Evolutionary conservation across 2,888 invertebrate species (phyloP), one percentile per base, ranked within the genome.

Genomic region (Tortricodes alternella): DNA sequence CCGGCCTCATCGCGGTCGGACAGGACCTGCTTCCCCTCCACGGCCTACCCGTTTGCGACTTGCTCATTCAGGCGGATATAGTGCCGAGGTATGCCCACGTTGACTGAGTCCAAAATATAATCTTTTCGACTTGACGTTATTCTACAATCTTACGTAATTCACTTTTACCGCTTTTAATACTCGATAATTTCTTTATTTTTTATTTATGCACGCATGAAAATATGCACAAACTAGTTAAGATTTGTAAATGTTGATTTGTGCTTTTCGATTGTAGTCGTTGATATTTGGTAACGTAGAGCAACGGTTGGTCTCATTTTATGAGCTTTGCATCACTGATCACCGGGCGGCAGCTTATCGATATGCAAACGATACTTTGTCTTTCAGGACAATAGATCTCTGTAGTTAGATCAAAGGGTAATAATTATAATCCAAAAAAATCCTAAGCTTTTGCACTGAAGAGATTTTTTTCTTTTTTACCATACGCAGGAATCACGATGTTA

Each of bases 21-120:
- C 95, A 96, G 75, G 96, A 96, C 76, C 89, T 93, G 9, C 83
- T 94, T 4, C 91, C 94, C 0, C 91, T 92, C 46, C 90, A 87
- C 13, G 94, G 93, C 29, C 93, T 95, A 72, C 93, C 94, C 0
- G 93, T 94, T 63, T 97, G 97, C 80, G 94, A 95, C 66, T 93
- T 94, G 72, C 96, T 96, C 93, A 94, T 94, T 65, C 91, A 90
- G 21, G 93, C 95, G 64, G 93, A 95, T 71, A 91, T 96, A 62
- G 95, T 96, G 55, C 95, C 95, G 50, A 90, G 92, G 59, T 95
- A 94, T 78, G 95, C 94, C 59, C 94, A 95, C 73, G 81, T 95
- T 63, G 96, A 96, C 86, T 96, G 94, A 92, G 58, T 11, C 4
- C 44, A 3, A 13, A 1, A 3, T 39, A 24, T 7, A 23, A 41